Conservation (phyloP, 2,797 vertebrate species). For the Graptemys geographica region DNA sequence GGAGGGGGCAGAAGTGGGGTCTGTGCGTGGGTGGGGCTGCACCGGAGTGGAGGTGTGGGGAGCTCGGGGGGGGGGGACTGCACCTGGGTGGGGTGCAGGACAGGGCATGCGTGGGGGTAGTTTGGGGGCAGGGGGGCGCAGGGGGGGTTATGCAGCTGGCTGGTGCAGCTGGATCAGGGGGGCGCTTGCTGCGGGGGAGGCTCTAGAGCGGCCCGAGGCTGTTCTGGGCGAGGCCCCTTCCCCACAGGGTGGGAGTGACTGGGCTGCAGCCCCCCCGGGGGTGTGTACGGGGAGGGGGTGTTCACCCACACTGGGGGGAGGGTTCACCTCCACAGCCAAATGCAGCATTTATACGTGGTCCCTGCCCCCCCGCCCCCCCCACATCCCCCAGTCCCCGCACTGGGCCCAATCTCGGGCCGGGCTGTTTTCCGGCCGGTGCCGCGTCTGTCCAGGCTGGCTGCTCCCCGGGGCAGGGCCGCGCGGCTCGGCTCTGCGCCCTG, state of each 20-base stretch:
- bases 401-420: background rate
- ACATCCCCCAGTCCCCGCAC: background rate
- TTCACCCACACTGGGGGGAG: background rate
- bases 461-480: background rate
- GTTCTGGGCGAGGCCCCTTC: background rate
- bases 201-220: background rate
- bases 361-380: background rate
- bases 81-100: background rate
- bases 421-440: background rate
- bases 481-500: background rate
- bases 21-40: constrained; percentile 23
- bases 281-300: background rate
- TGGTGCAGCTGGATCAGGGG: too few species aligned
- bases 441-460: background rate
- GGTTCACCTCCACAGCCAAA: background rate
- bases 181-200: background rate
- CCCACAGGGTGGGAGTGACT: background rate
- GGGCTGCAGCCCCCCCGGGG: background rate
- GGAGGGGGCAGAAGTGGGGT: constrained; percentile 36
- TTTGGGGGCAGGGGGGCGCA: background rate
- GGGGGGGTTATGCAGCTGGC: background rate
- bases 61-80: constrained; percentile 10
- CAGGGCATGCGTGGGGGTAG: background rate
- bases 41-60: background rate
- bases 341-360: background rate